phyloP scores from a whole-genome alignment of 2,797 vertebrate genomes.

The Triplophysa yarkandensis region DNA sequence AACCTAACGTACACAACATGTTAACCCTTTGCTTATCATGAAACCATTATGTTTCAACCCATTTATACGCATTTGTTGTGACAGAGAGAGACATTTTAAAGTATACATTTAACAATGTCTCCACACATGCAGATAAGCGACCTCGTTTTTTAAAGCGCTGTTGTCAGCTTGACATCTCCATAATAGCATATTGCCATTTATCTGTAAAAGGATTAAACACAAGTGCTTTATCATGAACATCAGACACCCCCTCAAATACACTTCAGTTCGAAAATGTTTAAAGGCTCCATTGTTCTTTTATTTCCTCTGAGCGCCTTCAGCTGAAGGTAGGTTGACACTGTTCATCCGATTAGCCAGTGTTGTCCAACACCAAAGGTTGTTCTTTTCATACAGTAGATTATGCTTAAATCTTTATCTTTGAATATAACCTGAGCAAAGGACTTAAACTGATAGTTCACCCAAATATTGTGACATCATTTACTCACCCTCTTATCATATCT shows the following conservation, averaged over 20 bases:
- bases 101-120: constrained; percentile 20
- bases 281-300: not conserved
- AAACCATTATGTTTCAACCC: constrained; percentile 8
- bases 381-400: no score
- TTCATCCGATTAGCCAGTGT: not conserved
- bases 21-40: constrained; percentile 10
- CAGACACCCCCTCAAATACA: constrained; percentile 37
- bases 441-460: no score
- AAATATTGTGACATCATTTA: no score
- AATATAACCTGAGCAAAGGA: no score
- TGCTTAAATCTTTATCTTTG: no score
- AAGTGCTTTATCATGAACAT: constrained; percentile 24
- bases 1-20: not conserved
- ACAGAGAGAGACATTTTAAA: constrained; percentile 18
- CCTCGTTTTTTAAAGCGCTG: constrained; percentile 26
- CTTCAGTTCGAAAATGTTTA: constrained; percentile 30
- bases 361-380: not conserved
- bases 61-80: constrained; percentile 13
- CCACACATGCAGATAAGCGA: not conserved
- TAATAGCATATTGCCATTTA: constrained; percentile 42
- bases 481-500: no score
- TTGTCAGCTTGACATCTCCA: constrained; percentile 14
- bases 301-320: not conserved
- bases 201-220: constrained; percentile 32
- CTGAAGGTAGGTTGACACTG: not conserved